phyloP scores from a whole-genome alignment of 2,888 invertebrate genomes.

The Tachina lurida region DNA sequence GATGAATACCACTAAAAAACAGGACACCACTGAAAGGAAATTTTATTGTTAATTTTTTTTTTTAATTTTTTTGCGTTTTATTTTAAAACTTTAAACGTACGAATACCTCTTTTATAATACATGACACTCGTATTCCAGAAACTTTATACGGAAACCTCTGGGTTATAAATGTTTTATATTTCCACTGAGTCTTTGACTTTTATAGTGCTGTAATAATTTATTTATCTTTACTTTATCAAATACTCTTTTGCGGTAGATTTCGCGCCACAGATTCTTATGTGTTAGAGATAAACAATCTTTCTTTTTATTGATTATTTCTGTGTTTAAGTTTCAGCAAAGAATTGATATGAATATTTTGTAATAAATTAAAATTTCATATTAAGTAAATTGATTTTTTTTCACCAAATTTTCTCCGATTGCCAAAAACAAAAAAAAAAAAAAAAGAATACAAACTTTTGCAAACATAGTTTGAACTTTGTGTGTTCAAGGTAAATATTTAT shows the following conservation, averaged over 20 bases:
- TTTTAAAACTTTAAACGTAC: not conserved
- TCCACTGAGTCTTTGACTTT: slow-evolving; percentile 10
- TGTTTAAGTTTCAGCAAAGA: not conserved
- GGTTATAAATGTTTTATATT: not conserved
- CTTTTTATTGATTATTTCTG: not conserved
- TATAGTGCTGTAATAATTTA: slow-evolving; percentile 26
- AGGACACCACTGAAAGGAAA: slow-evolving; percentile 55
- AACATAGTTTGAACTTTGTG: not conserved
- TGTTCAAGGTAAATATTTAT: not conserved
- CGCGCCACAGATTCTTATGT: slow-evolving; percentile 11
- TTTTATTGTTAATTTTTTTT: not conserved
- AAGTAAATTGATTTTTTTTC: not conserved
- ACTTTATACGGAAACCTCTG: slow-evolving; percentile 9
- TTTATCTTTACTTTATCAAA: slow-evolving; percentile 18
- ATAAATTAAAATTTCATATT: slow-evolving; percentile 32
- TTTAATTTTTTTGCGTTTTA: not conserved
- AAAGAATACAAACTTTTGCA: not conserved
- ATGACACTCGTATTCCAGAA: slow-evolving; percentile 24
- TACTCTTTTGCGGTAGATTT: not conserved
- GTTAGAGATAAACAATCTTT: slow-evolving; percentile 31
- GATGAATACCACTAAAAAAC: slow-evolving; percentile 69
- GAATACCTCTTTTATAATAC: slow-evolving; percentile 21
- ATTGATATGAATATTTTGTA: slow-evolving; percentile 15
- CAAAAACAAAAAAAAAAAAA: not conserved
- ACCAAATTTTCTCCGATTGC: not conserved